Evolutionary conservation across 2,888 invertebrate species (phyloP), one percentile per base, ranked within the genome.

Genomic region (Epinotia nisella): DNA sequence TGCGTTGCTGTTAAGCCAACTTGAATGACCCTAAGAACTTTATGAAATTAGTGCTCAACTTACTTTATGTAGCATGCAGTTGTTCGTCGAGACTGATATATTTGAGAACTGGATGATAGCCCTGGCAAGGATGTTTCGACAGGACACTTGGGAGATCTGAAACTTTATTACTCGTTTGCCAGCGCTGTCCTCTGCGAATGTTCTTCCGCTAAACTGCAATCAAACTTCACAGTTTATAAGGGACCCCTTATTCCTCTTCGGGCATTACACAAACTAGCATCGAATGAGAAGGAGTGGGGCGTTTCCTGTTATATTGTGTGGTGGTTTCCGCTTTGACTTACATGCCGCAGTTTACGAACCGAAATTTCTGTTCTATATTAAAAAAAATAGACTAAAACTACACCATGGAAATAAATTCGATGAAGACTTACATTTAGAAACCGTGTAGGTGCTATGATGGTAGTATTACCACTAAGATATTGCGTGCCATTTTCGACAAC

Each of bases 161-260:
- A 53, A 17, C 17, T 53, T 53, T 2, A 53, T 2, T 19, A 53
- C 4, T 17, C 53, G 53, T 53, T 53, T 53, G 7, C 53, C 53
- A 53, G 53, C 7, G n/a, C 19, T n/a, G 19, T 53, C 53, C 9
- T 19, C 53, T n/a, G 53, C 53, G 53, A 17, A 19, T 0, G 53
- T 53, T 19, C 17, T 53, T 53, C 53, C 53, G 53, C 53, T 53
- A 53, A 53, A 53, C 53, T 53, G 53, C 19, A 53, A 53, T 35
- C 35, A 35, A 35, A 9, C 35, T 35, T 35, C 35, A 35, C 35
- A 35, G 9, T 35, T 35, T 35, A 35, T 9, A 9, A 35, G 21
- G 21, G 21, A 24, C 21, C 21, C 21, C 21, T 35, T 35, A 9
- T 9, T 35, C 9, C 35, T 7, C 35, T 7, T 35, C 9, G 35